Evolutionary conservation across 2,113 vertebrate genomes (phyloP).

Genomic region (Chamaetylas fuelleborni): DNA sequence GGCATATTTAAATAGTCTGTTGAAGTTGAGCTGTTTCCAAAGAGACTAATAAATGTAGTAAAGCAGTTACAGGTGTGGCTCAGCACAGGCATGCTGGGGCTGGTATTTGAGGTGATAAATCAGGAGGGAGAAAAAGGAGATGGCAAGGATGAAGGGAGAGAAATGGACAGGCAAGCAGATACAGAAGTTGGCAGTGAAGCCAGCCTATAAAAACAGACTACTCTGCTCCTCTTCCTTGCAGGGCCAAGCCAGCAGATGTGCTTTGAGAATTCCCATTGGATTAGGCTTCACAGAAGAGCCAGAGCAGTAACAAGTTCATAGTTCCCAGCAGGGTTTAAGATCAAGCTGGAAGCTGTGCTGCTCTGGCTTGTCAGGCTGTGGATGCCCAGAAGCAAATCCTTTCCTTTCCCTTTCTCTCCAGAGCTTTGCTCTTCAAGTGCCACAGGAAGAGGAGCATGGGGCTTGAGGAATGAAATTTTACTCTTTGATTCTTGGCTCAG

Average conservation of each 20-base stretch:
- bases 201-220: neutral
- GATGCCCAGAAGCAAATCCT: neutral
- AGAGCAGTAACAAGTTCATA: neutral
- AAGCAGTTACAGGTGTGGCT: neutral
- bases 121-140: neutral
- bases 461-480: neutral
- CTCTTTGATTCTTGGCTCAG: neutral
- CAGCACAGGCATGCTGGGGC: neutral
- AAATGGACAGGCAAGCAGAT: neutral
- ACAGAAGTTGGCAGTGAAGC: neutral
- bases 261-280: neutral
- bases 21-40: neutral
- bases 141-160: neutral
- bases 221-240: neutral
- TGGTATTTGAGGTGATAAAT: neutral
- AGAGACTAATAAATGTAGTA: neutral
- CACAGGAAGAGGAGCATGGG: neutral
- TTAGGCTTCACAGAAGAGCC: neutral
- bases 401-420: neutral
- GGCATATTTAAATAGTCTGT: neutral
- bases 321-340: neutral
- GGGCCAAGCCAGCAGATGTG: neutral
- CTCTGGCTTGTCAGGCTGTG: neutral
- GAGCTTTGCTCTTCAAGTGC: neutral
- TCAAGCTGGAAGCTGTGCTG: neutral